phyloP scores from a whole-genome alignment of 2,797 vertebrate genomes.

The Todus mexicanus region DNA sequence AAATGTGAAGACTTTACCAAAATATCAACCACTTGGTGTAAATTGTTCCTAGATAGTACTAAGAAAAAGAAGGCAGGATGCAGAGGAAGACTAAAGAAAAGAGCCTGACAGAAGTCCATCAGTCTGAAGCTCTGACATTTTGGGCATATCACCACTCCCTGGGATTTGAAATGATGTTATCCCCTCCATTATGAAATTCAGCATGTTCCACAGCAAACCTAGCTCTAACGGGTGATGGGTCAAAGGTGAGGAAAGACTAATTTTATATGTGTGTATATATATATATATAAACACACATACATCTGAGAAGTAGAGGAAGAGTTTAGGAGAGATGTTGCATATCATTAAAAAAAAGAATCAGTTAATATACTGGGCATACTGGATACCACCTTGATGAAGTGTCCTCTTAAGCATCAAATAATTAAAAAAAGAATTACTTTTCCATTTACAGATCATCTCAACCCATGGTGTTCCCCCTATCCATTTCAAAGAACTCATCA shows the following conservation, averaged over 20 bases:
- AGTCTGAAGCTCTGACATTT: constrained; percentile 19
- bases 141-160: not conserved
- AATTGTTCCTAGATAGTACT: not conserved
- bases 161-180: not conserved
- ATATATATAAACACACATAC: not conserved
- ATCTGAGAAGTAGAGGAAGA: not conserved
- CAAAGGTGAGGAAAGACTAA: no score
- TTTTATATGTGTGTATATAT: not conserved
- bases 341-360: not conserved
- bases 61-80: constrained; percentile 36
- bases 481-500: not conserved
- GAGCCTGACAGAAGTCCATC: not conserved
- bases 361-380: not conserved
- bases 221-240: no score
- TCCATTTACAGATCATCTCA: not conserved
- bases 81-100: not conserved
- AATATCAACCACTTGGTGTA: constrained; percentile 16
- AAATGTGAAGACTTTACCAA: constrained; percentile 31
- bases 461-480: not conserved
- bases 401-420: not conserved
- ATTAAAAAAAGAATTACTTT: not conserved
- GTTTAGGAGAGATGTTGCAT: not conserved
- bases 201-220: not conserved
- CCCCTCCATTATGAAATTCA: constrained; percentile 15
- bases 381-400: not conserved